These are phyloP conservation scores for Zelleria hepariella DNA, from an alignment of 2,888 invertebrate species.

Conservation along the genomic window DNA sequence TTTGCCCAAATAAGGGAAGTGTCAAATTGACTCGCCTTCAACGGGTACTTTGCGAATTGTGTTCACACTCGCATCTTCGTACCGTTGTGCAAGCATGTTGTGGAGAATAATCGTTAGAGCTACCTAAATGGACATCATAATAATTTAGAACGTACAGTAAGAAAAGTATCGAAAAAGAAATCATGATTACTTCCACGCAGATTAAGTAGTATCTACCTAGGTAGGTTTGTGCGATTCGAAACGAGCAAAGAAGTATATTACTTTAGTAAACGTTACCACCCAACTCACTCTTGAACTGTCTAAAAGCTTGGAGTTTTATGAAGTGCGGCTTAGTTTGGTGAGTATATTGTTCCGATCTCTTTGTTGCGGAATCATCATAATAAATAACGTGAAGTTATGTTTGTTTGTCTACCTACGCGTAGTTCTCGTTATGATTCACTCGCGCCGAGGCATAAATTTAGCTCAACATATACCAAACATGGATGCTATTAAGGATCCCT, in stretches of 20 bases:
- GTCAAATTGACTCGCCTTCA: constrained; percentile 27
- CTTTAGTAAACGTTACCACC: too few relatives aligned
- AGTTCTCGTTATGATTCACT: constrained; percentile 37
- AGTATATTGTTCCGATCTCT: neutral
- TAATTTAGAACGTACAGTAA: too few relatives aligned
- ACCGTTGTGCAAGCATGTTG: constrained; percentile 24
- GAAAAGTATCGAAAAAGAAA: neutral
- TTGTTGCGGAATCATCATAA: constrained; percentile 12
- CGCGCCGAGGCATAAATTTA: constrained; percentile 18
- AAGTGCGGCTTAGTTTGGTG: neutral
- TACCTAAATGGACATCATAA: neutral
- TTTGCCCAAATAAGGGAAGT: constrained; percentile 32
- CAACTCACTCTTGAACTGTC: too few relatives aligned
- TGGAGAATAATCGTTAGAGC: neutral
- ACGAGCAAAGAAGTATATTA: too few relatives aligned
- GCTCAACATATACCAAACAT: constrained; percentile 33
- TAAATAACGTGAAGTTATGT: constrained; percentile 14
- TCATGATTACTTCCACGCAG: too few relatives aligned
- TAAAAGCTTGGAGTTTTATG: neutral
- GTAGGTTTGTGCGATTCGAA: too few relatives aligned
- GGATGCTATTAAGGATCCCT: constrained; percentile 52
- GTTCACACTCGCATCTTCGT: constrained; percentile 7
- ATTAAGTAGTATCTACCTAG: too few relatives aligned
- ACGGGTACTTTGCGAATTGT: neutral
- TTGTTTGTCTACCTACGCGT: constrained; percentile 31